Evolutionary conservation across 1,140 invertebrate species (phyloP).

Genomic region (Brachionus manjavacas): DNA sequence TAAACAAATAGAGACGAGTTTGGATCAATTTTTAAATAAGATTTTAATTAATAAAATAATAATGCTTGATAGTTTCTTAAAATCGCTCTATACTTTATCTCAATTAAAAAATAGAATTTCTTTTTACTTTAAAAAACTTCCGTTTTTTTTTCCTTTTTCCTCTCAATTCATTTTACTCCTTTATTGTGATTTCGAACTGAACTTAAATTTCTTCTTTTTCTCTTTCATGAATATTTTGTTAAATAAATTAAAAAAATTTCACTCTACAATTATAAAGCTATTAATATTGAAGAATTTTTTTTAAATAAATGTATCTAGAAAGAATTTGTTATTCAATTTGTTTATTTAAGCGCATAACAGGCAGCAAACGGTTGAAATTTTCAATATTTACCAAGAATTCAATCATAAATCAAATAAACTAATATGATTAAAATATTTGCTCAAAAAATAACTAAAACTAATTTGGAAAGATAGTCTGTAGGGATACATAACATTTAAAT

Average conservation of each 20-base stretch:
- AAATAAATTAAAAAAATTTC: not conserved
- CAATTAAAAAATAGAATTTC: not conserved
- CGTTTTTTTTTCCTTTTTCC: not conserved
- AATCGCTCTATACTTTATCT: not conserved
- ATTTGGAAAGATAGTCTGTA: not conserved
- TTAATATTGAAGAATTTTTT: not conserved
- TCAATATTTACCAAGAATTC: not conserved
- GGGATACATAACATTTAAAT: not conserved
- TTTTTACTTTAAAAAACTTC: not conserved
- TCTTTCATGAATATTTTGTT: not conserved
- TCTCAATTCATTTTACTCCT: not conserved
- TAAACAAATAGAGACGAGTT: not conserved
- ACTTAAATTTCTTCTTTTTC: not conserved
- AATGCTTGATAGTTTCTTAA: not conserved
- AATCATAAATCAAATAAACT: not conserved
- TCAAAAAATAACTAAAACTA: not conserved
- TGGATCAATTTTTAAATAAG: not conserved
- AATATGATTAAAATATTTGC: not conserved
- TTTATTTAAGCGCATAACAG: not conserved
- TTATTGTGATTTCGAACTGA: not conserved
- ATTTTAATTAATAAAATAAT: not conserved
- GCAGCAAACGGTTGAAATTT: not conserved
- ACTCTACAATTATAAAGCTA: not conserved
- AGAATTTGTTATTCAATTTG: conserved; percentile 5
- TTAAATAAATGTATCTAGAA: not conserved